Evolutionary conservation across 1,140 invertebrate species (phyloP).

Genomic region (Ridgeia piscesae): DNA sequence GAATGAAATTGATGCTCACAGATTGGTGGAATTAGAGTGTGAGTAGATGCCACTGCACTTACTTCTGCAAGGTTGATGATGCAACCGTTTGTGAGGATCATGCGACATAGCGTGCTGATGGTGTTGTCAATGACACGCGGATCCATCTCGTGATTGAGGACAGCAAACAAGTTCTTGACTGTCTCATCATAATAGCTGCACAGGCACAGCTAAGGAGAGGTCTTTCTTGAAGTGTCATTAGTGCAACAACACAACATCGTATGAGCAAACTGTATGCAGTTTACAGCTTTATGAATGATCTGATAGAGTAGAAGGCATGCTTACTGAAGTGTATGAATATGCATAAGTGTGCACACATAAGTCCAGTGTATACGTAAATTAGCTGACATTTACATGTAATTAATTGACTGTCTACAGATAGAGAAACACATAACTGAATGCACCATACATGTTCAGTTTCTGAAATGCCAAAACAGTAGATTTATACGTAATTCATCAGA

Average conservation of each 20-base stretch:
- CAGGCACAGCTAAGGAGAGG: constrained; percentile 25
- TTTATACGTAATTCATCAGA: too few relatives aligned
- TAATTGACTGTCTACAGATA: not conserved
- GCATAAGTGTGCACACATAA: not conserved
- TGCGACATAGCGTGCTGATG: constrained; percentile 73
- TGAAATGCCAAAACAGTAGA: too few relatives aligned
- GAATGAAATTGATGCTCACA: too few relatives aligned
- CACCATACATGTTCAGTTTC: too few relatives aligned
- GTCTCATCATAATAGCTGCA: constrained; percentile 67
- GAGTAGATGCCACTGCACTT: constrained; percentile 29
- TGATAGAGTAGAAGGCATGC: too few relatives aligned
- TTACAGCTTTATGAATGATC: too few relatives aligned
- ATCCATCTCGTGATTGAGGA: constrained; percentile 67
- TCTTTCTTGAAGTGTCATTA: not conserved
- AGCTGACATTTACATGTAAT: not conserved
- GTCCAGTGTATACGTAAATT: not conserved
- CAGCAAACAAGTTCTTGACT: constrained; percentile 68
- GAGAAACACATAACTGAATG: not conserved
- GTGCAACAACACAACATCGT: too few relatives aligned
- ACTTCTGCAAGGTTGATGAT: constrained; percentile 70
- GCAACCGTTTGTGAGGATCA: constrained; percentile 69
- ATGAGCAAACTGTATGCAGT: too few relatives aligned
- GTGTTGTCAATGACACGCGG: constrained; percentile 73
- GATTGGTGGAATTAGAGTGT: too few relatives aligned
- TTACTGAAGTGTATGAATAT: too few relatives aligned